Base-by-base conservation (phyloP, 2,797 vertebrate species). In the Hoplostethus atlanticus region DNA sequence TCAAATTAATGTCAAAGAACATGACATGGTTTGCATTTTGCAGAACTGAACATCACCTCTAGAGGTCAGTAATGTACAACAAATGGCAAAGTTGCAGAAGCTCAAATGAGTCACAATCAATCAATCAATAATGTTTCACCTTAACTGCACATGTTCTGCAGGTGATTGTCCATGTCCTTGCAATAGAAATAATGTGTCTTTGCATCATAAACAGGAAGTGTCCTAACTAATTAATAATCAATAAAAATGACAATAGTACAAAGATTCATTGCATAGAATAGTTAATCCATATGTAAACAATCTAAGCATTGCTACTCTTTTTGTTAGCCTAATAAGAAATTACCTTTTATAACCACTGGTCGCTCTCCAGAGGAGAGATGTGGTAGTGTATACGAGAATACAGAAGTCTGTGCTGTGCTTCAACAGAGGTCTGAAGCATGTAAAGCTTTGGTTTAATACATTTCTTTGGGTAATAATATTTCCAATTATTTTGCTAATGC, bases 51-150 rank as follows among this genome's bases (percentile, higher is more conserved):
- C 28, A 3, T 51, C 28, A n/a, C 88, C 91, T 72, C 78, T 85
- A 89, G 90, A 66, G 80, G 85, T 70, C 85, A 85, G 84, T 72
- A 79, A 74, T 30, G 28, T 48, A 66, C 56, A 72, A 79, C 62
- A 80, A 53, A 72, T 36, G 4, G 8, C 60, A 52, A 4, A 58
- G 64, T 9, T 17, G 5, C 21, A 38, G 40, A 53, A 9, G 34
- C 36, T 56, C n/a, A 54, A 40, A 50, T 25, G n/a, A 46, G 17
- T 34, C 17, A 60, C 21, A 65, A 61, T 59, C n/a, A 71, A 28
- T 46, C 5, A 46, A 46, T 46, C 13, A 15, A 13, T 15, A 46
- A 15, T 46, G 12, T 11, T 73, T 66, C 7, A 47, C 12, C 34
- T 62, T 25, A 25, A 64, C 34, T 42, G 46, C n/a, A 71, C 56